Percentiles rank a stretch among this genome's conserved stretches.
These are phyloP conservation scores for Hydrozoanthus tunicans DNA, from an alignment of 64 coral and sea anemone genomes.

Conservation along the genomic window DNA sequence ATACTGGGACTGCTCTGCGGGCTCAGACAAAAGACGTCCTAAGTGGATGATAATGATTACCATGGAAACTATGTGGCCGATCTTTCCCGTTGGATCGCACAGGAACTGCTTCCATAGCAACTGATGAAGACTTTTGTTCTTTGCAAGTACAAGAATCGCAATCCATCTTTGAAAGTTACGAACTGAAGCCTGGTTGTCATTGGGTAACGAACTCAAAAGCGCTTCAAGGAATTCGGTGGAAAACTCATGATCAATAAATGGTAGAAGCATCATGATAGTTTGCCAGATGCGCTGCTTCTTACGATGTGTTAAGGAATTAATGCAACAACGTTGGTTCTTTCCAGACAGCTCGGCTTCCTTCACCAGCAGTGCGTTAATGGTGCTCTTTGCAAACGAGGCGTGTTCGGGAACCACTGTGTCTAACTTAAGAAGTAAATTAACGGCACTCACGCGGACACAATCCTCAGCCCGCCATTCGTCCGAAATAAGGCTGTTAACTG, in stretches of 20 bases:
- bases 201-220: conserved; percentile 51
- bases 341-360: conserved; percentile 51
- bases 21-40: conserved; percentile 51
- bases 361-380: conserved; percentile 55
- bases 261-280: conserved; percentile 54
- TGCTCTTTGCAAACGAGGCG: conserved; percentile 37
- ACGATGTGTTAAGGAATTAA: conserved; percentile 75
- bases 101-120: conserved; percentile 74
- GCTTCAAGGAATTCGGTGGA: conserved; percentile 35
- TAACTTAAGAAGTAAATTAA: conserved; percentile 72
- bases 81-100: conserved; percentile 43
- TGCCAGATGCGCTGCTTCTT: conserved; percentile 88
- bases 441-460: conserved; percentile 75
- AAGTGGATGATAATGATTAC: conserved; percentile 55
- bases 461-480: conserved; percentile 64
- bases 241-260: conserved; percentile 54
- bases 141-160: conserved; percentile 61
- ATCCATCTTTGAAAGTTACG: conserved; percentile 79
- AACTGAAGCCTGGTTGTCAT: conserved; percentile 86
- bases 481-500: conserved; percentile 26
- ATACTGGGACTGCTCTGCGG: conserved; percentile 21
- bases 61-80: conserved; percentile 58
- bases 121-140: conserved; percentile 55
- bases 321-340: conserved; percentile 57
- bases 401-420: conserved; percentile 33